These are phyloP conservation scores for Ricordea florida DNA, from an alignment of 92 coral and sea anemone species.

Conservation along the genomic window DNA sequence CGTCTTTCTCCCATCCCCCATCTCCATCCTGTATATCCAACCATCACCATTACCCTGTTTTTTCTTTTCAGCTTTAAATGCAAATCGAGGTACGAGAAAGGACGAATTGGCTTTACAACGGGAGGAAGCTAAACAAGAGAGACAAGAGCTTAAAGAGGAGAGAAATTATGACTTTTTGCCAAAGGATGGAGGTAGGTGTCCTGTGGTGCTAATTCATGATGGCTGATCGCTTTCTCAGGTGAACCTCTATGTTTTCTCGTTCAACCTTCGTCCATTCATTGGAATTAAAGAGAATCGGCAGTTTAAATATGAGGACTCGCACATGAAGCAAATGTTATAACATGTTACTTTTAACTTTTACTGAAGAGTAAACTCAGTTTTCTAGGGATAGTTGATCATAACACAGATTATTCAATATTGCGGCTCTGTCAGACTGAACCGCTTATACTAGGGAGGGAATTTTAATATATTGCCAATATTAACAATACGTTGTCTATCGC, in stretches of 20 bases:
- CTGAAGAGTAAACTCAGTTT: too few species aligned
- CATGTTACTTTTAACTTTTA: background rate
- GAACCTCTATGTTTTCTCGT: background rate
- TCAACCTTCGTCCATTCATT: too few species aligned
- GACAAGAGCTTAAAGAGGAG: background rate
- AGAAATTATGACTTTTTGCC: background rate
- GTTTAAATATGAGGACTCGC: background rate
- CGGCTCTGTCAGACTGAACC: too few species aligned
- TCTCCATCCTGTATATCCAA: background rate
- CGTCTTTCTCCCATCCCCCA: background rate
- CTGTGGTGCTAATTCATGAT: too few species aligned
- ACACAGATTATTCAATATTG: too few species aligned
- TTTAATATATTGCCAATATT: too few species aligned
- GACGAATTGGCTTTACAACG: slow-evolving; percentile 16
- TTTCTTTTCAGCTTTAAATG: slow-evolving; percentile 4
- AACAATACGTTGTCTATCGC: too few species aligned
- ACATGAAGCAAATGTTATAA: background rate
- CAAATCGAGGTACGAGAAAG: slow-evolving; percentile 6
- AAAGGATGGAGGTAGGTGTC: slow-evolving; percentile 32
- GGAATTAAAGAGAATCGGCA: too few species aligned
- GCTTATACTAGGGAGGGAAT: too few species aligned
- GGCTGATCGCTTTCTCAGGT: background rate
- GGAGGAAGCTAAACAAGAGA: slow-evolving; percentile 20
- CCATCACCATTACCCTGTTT: background rate
- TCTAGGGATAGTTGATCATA: too few species aligned